phyloP scores from a whole-genome alignment of 2,888 invertebrate genomes.

The Erebia epiphron region DNA sequence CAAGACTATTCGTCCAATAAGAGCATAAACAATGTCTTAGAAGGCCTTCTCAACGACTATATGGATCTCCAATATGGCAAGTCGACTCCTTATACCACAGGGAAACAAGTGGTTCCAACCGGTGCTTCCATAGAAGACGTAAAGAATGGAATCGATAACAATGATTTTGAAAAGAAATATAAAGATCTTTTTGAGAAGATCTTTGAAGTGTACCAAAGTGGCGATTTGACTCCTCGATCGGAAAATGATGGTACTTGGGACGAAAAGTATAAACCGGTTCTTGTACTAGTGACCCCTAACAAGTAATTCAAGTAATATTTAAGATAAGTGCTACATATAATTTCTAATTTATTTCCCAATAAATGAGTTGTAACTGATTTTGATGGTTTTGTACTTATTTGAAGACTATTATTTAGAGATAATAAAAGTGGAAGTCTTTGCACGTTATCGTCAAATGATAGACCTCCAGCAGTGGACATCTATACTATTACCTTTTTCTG shows the following conservation, averaged over 20 bases:
- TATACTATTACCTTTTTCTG: no score
- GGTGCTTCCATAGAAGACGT: conserved; percentile 60
- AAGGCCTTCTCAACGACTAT: conserved; percentile 68
- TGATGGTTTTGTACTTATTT: background rate
- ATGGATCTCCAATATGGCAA: conserved; percentile 72
- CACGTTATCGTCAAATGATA: no score
- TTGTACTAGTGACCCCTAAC: conserved; percentile 64
- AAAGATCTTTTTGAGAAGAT: conserved; percentile 63
- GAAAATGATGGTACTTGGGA: conserved; percentile 66
- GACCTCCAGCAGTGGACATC: no score
- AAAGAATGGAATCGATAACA: conserved; percentile 54
- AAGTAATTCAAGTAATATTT: conserved; percentile 43
- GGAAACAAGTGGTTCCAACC: conserved; percentile 63
- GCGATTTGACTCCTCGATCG: conserved; percentile 60
- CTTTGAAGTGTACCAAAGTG: conserved; percentile 61
- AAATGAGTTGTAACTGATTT: conserved; percentile 22
- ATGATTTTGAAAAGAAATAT: conserved; percentile 56
- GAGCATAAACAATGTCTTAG: conserved; percentile 61
- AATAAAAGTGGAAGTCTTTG: no score
- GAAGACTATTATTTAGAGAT: no score
- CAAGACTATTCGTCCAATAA: conserved; percentile 55
- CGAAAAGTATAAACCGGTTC: conserved; percentile 61
- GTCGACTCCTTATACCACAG: conserved; percentile 71
- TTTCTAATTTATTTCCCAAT: conserved; percentile 23
- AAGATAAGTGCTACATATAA: conserved; percentile 12